Evolutionary conservation across 2,797 vertebrate species (phyloP).

Genomic region (Aeoliscus strigatus): DNA sequence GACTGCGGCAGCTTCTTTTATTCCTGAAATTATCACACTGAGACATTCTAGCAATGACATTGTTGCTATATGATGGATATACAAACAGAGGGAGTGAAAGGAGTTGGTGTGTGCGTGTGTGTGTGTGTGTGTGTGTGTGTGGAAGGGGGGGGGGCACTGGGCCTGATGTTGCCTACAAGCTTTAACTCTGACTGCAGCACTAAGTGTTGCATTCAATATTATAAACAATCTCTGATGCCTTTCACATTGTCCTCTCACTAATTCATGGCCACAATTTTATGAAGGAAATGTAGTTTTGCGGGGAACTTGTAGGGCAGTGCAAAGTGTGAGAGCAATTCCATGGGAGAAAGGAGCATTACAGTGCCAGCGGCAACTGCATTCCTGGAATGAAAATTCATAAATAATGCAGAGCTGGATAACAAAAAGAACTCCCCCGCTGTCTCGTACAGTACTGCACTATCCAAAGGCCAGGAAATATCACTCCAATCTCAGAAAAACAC

Average conservation of each 20-base stretch:
- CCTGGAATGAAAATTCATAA: conserved; percentile 78
- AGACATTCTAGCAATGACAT: conserved; percentile 49
- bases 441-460: conserved; percentile 52
- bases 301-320: conserved; percentile 40
- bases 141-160: conserved; percentile 22
- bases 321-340: conserved; percentile 47
- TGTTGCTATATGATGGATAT: conserved; percentile 46
- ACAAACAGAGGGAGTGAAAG: conserved; percentile 18
- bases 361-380: conserved; percentile 71
- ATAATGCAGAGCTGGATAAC: conserved; percentile 75
- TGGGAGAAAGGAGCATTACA: conserved; percentile 56
- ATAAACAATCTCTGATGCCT: conserved; percentile 46
- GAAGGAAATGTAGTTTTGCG: conserved; percentile 50
- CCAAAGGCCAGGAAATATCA: conserved; percentile 64
- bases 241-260: conserved; percentile 54
- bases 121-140: background rate
- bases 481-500: conserved; percentile 61
- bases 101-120: background rate
- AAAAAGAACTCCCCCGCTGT: conserved; percentile 68
- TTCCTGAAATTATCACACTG: conserved; percentile 51
- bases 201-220: conserved; percentile 44
- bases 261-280: conserved; percentile 62
- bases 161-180: conserved; percentile 28
- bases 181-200: conserved; percentile 43
- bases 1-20: conserved; percentile 15